Evolutionary conservation across 2,797 vertebrate genomes (phyloP).

Genomic region (Cottoperca gobio): DNA sequence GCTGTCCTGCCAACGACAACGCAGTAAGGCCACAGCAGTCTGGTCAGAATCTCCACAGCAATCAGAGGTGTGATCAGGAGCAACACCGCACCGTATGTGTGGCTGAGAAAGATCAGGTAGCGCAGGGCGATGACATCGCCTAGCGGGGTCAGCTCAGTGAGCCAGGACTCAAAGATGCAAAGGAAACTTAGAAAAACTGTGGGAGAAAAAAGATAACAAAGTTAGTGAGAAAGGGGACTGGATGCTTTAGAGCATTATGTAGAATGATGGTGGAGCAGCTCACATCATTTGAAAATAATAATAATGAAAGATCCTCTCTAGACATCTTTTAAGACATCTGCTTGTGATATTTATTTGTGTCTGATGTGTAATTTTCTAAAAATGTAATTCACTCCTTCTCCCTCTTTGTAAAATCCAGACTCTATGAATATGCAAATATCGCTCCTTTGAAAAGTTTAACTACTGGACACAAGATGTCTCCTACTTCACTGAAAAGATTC

Average conservation of each 20-base stretch:
- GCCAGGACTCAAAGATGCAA: conserved; percentile 65
- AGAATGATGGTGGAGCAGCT: not conserved
- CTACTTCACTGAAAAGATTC: not conserved
- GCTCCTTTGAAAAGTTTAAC: not conserved
- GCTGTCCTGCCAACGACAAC: not conserved
- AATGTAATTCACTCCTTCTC: not conserved
- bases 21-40: conserved; percentile 42
- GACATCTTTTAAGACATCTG: not conserved
- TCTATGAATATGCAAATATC: not conserved
- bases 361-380: not conserved
- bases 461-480: not conserved
- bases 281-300: not conserved
- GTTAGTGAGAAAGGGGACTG: not conserved
- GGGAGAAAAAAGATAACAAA: conserved; percentile 6
- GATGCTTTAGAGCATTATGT: not conserved
- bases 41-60: conserved; percentile 70
- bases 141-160: conserved; percentile 28
- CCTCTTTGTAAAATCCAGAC: not conserved
- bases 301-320: not conserved
- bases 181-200: conserved; percentile 79
- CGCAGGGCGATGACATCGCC: conserved; percentile 79
- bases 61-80: conserved; percentile 80
- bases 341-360: not conserved
- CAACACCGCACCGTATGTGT: conserved; percentile 79
- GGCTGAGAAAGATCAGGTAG: conserved; percentile 83